These are phyloP conservation scores for Melanophora roralis DNA, from an alignment of 2,888 invertebrate species.

Conservation along the genomic window DNA sequence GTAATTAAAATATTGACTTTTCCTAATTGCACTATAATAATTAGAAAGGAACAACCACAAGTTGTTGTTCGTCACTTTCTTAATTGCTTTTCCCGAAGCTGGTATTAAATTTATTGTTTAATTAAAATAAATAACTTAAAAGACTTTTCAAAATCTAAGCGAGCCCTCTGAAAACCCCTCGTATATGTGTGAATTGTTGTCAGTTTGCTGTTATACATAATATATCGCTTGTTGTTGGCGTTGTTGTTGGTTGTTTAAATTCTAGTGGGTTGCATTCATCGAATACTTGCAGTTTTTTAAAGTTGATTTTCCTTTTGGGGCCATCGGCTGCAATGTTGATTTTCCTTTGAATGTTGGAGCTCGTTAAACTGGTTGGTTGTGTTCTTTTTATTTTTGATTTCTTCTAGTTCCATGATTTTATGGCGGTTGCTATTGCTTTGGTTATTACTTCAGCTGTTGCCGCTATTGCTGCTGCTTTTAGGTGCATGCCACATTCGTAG, in stretches of 20 bases:
- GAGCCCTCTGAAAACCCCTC: conserved; percentile 41
- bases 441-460: background rate
- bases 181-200: conserved; percentile 30
- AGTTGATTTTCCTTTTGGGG: conserved; percentile 55
- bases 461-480: conserved; percentile 26
- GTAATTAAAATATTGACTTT: no score
- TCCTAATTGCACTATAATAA: no score
- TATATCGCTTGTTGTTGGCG: conserved; percentile 28
- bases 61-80: no score
- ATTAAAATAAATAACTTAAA: no score
- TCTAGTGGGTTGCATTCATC: conserved; percentile 61
- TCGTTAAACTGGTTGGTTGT: conserved; percentile 54
- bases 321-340: conserved; percentile 39
- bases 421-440: background rate
- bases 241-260: conserved; percentile 32
- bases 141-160: no score
- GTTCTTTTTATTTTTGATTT: conserved; percentile 7
- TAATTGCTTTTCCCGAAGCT: no score
- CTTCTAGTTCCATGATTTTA: conserved; percentile 23
- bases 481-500: conserved; percentile 43
- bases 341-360: conserved; percentile 48
- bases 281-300: conserved; percentile 59
- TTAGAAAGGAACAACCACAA: no score
- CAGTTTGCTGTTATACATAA: conserved; percentile 25
- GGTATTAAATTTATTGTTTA: no score